phyloP scores from a whole-genome alignment of 1,140 invertebrate genomes.

The Calliopsis andreniformis region DNA sequence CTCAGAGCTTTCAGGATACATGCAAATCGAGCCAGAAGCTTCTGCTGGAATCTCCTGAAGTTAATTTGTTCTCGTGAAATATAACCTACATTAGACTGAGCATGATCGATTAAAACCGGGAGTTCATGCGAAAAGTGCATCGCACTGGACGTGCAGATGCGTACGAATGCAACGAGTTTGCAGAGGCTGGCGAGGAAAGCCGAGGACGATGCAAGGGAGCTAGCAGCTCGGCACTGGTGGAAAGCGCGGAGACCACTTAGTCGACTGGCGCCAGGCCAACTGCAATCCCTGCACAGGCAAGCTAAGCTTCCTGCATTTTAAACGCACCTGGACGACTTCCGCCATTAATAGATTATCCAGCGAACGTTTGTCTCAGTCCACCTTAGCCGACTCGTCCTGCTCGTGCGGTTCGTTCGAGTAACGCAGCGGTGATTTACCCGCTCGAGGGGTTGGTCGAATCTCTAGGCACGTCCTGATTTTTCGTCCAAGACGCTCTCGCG shows the following conservation, averaged over 20 bases:
- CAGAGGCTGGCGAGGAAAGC: background rate
- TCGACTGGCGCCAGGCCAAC: conserved; percentile 68
- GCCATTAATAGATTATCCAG: conserved; percentile 72
- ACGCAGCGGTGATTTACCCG: conserved; percentile 21
- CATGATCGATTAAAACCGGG: conserved; percentile 45
- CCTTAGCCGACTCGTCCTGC: conserved; percentile 22
- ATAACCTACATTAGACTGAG: conserved; percentile 18
- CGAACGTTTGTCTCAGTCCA: conserved; percentile 57
- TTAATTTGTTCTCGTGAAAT: conserved; percentile 38
- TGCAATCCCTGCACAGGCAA: conserved; percentile 71
- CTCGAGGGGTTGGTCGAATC: background rate
- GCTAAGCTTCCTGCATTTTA: conserved; percentile 69
- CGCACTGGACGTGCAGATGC: conserved; percentile 33
- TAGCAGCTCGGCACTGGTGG: conserved; percentile 32
- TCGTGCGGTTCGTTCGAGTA: conserved; percentile 7
- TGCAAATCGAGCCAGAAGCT: conserved; percentile 1
- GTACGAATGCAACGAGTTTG: conserved; percentile 40
- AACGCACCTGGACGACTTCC: conserved; percentile 70
- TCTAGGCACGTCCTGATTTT: background rate
- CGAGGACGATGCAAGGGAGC: background rate
- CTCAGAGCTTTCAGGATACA: background rate
- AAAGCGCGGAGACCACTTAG: conserved; percentile 72
- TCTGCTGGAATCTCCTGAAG: conserved; percentile 29
- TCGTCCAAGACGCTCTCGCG: background rate
- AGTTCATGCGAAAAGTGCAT: conserved; percentile 43